Evolutionary conservation across 2,797 vertebrate species (phyloP).

Genomic region (Menidia menidia): DNA sequence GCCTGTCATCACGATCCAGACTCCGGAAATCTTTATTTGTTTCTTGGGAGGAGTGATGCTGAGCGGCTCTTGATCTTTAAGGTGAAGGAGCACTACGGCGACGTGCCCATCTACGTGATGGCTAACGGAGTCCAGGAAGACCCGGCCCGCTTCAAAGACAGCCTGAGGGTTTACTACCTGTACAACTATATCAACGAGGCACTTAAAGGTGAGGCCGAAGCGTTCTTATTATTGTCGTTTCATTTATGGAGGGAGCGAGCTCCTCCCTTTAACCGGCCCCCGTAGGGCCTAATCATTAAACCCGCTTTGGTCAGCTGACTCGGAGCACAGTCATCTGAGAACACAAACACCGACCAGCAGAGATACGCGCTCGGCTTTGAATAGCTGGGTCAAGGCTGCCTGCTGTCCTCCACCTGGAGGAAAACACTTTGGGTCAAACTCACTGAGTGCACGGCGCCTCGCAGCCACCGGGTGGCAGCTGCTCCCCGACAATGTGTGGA

Average conservation of each 20-base stretch:
- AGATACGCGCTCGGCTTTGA: slow-evolving; percentile 9
- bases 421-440: slow-evolving; percentile 16
- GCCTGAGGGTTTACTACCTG: slow-evolving; percentile 90
- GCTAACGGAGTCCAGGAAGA: slow-evolving; percentile 92
- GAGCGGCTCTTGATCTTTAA: slow-evolving; percentile 23
- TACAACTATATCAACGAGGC: slow-evolving; percentile 96
- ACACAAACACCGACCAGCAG: slow-evolving; percentile 7
- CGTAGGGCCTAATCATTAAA: slow-evolving; percentile 78
- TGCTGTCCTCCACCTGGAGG: not conserved
- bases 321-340: slow-evolving; percentile 10
- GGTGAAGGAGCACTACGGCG: slow-evolving; percentile 82
- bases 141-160: slow-evolving; percentile 85
- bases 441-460: not conserved
- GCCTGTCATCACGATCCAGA: not conserved
- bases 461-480: not conserved
- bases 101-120: slow-evolving; percentile 90
- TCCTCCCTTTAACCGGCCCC: slow-evolving; percentile 11
- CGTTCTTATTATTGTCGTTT: not conserved
- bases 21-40: not conserved
- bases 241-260: not conserved
- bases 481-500: no score
- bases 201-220: slow-evolving; percentile 90
- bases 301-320: slow-evolving; percentile 48
- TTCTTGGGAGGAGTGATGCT: not conserved
- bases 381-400: slow-evolving; percentile 9